phyloP scores from a whole-genome alignment of 2,888 invertebrate species.

The Perizoma flavofasciatum region DNA sequence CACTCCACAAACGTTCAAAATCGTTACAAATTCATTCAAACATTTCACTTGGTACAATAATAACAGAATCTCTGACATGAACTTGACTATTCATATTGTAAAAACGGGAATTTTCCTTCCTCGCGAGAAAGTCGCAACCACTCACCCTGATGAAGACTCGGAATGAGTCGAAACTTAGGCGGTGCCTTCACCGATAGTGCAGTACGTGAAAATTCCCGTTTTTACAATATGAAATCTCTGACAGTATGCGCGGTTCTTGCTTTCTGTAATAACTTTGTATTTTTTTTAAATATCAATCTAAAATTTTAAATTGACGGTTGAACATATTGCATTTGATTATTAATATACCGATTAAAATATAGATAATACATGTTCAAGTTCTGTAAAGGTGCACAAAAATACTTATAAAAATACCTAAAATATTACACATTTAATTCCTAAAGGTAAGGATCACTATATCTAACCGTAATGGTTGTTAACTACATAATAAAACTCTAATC shows the following conservation, averaged over 20 bases:
- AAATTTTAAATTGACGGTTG: too few relatives aligned
- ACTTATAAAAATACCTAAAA: conserved; percentile 18
- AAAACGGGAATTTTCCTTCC: too few relatives aligned
- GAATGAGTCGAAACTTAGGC: too few relatives aligned
- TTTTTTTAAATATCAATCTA: too few relatives aligned
- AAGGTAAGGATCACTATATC: not conserved
- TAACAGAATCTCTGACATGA: not conserved
- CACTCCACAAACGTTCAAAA: conserved; percentile 72
- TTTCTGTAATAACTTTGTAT: not conserved
- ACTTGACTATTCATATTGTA: too few relatives aligned
- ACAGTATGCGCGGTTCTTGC: not conserved
- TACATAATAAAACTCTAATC: not conserved
- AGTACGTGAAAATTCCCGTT: too few relatives aligned
- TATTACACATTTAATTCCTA: not conserved
- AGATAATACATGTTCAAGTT: conserved; percentile 1
- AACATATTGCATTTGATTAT: too few relatives aligned
- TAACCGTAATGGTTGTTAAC: not conserved
- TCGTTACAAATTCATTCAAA: conserved; percentile 57
- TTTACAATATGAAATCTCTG: too few relatives aligned
- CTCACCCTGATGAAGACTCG: too few relatives aligned
- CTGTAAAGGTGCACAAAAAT: conserved; percentile 17
- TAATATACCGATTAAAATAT: conserved; percentile 5
- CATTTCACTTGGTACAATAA: conserved; percentile 17
- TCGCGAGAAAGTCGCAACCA: too few relatives aligned
- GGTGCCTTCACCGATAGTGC: too few relatives aligned